Base-by-base conservation (phyloP, 2,113 vertebrate genomes). In the Lagopus muta region DNA sequence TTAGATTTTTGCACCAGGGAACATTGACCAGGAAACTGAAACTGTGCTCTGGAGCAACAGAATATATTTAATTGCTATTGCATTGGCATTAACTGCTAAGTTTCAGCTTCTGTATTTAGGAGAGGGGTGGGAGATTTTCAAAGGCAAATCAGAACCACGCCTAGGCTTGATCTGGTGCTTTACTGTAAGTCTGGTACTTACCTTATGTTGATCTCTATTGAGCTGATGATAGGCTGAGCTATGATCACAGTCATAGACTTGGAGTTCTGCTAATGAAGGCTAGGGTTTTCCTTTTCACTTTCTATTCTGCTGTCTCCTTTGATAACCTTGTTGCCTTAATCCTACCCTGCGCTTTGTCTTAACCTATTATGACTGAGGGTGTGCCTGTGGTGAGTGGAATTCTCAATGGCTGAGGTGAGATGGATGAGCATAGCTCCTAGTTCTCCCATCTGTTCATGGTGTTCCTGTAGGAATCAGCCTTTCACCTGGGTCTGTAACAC, bases 341-440 rank as follows among this genome's bases (percentile, higher is more conserved):
- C 54, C n/a, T 73, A 69, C 4, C 22, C 10, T 52, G 17, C 3
- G 1, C 17, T 57, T 32, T 22, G 8, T 85, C 6, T 48, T 80
- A 36, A 25, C 73, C 0, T 0, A 8, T 36, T 43, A 48, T 24
- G 32, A 34, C 58, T 2, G 1, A 43, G 64, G 22, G 66, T 40
- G 48, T 82, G 40, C 40, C 43, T 85, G 19, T 69, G 58, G 22
- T 76, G 58, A 65, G 34, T 36, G 62, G 67, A 58, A 28, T 54
- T 64, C 67, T 50, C 27, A 25, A 11, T 45, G 50, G 3, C 48
- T 89, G 55, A 12, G 11, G 20, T 69, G 54, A 69, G 61, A 61
- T 45, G 30, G 28, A 6, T 55, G 45, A 67, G 32, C 32, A 43
- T 1, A 1, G 34, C 19, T 87, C 10, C 9, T 2, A 3, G 0